Evolutionary conservation across 2,797 vertebrate species (phyloP), one percentile per base, ranked within the genome.

Genomic region (Poeciliopsis paucimaculata): DNA sequence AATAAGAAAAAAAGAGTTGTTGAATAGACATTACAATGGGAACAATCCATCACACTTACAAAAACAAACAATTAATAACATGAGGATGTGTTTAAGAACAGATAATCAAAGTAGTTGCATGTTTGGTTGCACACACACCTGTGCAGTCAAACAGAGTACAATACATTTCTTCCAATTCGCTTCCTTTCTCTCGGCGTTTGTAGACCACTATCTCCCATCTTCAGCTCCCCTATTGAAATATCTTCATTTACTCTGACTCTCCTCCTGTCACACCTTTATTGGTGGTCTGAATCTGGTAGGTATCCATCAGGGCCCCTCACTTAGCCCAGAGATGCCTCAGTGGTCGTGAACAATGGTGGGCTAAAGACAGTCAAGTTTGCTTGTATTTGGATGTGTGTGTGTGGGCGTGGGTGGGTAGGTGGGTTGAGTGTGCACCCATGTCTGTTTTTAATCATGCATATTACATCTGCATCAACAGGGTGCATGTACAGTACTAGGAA

Each of bases 281-380:
- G 95, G 95, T 96, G 96, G 96, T 96, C 96, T 82, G 76, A 82
- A 51, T 87, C 88, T 91, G 91, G 92, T 91, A 93, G 89, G 89
- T 87, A 94, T 95, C 93, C 93, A 95, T 96, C 95, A 94, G 96
- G 95, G 95, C 83, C 95, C 95, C 94, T 94, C 91, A 96, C 93
- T 95, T 91, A 94, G 89, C 91, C 91, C 77, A 23, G 84, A 53
- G 75, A 93, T 86, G 95, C 95, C 82, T 96, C 94, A 94, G 90
- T 87, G 94, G 86, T 82, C 72, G 39, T 62, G 90, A 93, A 95
- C 94, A 95, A 94, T 94, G 84, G 91, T 43, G 85, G 86, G 79
- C 88, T 88, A 85, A 87, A 92, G 88, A 87, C 85, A 90, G 89
- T 90, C 81, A 81, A 89, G 90, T 90, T 93, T 92, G 87, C 87